These are phyloP conservation scores for Hydractinia echinata DNA, from an alignment of 30 jellyfish, hydroid and myxozoan species.

Conservation along the genomic window DNA sequence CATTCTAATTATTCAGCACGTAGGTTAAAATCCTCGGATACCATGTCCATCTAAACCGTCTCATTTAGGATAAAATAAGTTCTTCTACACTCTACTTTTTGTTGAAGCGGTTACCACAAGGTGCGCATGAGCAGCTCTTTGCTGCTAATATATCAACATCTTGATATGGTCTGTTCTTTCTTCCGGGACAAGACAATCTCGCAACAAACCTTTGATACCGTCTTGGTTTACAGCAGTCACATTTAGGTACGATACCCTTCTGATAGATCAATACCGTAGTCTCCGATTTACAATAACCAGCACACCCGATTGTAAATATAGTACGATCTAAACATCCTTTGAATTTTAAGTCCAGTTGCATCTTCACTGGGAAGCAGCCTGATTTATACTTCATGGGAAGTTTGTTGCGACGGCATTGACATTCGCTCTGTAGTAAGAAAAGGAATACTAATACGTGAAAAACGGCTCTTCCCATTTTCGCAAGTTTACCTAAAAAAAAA, in stretches of 20 bases:
- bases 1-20: too few species aligned
- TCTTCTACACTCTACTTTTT: too few species aligned
- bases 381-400: neutral
- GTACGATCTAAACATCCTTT: neutral
- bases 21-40: too few species aligned
- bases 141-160: neutral
- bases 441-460: too few species aligned
- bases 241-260: neutral
- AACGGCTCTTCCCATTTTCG: too few species aligned
- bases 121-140: neutral
- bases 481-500: too few species aligned
- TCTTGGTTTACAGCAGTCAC: conserved; percentile 12
- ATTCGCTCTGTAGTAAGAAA: too few species aligned
- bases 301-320: neutral
- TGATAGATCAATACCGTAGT: neutral
- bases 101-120: neutral
- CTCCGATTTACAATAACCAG: conserved; percentile 1
- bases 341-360: neutral
- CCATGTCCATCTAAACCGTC: too few species aligned
- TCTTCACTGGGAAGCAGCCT: neutral
- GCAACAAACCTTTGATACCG: neutral
- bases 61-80: too few species aligned
- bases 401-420: too few species aligned
- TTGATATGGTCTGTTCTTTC: neutral
- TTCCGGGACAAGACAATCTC: neutral